Conservation (phyloP, 2,797 vertebrate species). For the Onychomys leucogaster region DNA sequence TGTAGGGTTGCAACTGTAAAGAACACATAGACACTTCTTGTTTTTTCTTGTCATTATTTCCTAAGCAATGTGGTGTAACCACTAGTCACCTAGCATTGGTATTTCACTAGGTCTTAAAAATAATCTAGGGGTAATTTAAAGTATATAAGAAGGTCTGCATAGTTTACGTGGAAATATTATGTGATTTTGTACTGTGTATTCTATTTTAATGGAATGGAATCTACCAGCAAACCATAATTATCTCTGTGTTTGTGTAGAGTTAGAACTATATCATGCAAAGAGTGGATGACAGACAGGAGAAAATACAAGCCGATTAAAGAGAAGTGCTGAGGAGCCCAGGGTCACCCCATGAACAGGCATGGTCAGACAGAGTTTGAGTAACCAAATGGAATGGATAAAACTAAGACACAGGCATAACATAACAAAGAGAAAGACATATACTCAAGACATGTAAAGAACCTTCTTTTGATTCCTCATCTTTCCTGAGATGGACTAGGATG, state of each 20-base stretch:
- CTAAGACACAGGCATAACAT: background rate
- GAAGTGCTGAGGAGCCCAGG: background rate
- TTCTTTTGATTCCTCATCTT: background rate
- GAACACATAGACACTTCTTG: background rate
- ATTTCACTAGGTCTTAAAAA: background rate
- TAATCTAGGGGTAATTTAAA: background rate
- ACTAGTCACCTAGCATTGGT: background rate
- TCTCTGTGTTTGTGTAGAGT: fast-evolving
- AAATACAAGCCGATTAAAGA: background rate
- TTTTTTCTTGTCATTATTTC: background rate
- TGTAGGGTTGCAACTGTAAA: background rate
- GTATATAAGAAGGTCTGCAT: background rate
- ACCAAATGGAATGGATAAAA: background rate
- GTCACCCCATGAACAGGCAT: no score
- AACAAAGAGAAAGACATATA: background rate
- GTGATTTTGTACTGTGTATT: background rate
- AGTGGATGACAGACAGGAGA: background rate
- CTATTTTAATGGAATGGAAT: background rate
- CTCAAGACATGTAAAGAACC: background rate
- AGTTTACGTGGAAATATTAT: background rate
- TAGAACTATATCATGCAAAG: background rate
- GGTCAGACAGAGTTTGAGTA: background rate
- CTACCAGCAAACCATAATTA: background rate
- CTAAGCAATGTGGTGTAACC: background rate
- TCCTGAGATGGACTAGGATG: background rate